Conservation (phyloP, 2,113 vertebrate genomes). For the Brachionichthys hirsutus region DNA sequence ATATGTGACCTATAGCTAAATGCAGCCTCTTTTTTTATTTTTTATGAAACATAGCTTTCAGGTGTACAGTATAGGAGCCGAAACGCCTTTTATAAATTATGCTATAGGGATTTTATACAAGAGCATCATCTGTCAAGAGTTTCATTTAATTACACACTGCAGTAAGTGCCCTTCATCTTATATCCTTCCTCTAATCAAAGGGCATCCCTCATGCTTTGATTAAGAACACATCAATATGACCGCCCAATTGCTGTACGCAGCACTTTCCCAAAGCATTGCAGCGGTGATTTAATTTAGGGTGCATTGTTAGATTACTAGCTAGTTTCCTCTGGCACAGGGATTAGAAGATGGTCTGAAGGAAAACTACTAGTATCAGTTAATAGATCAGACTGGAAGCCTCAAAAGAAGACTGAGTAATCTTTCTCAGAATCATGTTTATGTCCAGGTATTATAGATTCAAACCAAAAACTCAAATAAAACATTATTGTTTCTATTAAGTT, state of each 20-base stretch:
- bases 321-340: neutral
- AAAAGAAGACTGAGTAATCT: neutral
- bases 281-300: neutral
- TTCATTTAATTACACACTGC: constrained; percentile 52
- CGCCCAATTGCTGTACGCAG: constrained; percentile 7
- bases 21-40: neutral
- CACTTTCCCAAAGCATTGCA: constrained; percentile 3
- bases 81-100: neutral
- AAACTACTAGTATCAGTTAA: neutral
- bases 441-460: neutral
- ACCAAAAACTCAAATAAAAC: neutral
- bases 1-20: too few relatives aligned
- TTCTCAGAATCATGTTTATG: neutral
- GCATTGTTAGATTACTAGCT: neutral
- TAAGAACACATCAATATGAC: constrained; percentile 26
- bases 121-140: constrained; percentile 19
- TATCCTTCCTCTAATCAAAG: constrained; percentile 20
- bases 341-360: neutral
- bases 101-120: constrained; percentile 1
- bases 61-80: neutral
- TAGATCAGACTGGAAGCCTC: neutral
- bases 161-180: constrained; percentile 26
- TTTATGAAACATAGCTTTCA: neutral
- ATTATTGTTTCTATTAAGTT: too few relatives aligned
- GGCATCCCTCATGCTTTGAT: constrained; percentile 19